Conservation (phyloP, 1,140 invertebrate genomes). For the Adoxophyes honmai region DNA sequence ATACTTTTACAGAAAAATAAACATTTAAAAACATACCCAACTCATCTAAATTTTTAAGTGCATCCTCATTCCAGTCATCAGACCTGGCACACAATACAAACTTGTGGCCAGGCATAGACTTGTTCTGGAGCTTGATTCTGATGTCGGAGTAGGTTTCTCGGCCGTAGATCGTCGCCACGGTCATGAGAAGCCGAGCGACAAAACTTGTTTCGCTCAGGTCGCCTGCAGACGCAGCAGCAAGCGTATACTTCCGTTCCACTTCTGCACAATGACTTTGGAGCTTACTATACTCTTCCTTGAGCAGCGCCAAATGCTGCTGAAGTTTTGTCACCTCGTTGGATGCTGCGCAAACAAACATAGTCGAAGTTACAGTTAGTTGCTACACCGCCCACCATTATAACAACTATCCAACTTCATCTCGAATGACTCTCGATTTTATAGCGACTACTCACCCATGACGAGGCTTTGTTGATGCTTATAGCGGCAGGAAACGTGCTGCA, state of each 20-base stretch:
- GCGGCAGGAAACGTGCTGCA: not conserved
- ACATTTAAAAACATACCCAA: constrained; percentile 79
- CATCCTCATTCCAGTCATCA: constrained; percentile 87
- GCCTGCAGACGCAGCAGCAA: constrained; percentile 79
- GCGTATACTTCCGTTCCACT: constrained; percentile 89
- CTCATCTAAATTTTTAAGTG: constrained; percentile 80
- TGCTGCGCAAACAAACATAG: constrained; percentile 52
- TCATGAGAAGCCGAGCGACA: constrained; percentile 87
- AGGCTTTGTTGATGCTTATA: constrained; percentile 19
- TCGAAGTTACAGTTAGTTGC: constrained; percentile 29
- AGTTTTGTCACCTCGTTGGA: constrained; percentile 84
- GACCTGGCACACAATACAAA: constrained; percentile 94
- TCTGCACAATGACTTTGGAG: constrained; percentile 89
- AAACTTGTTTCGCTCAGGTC: constrained; percentile 84
- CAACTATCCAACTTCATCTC: constrained; percentile 27
- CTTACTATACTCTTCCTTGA: constrained; percentile 95
- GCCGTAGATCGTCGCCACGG: constrained; percentile 88
- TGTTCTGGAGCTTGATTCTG: constrained; percentile 83
- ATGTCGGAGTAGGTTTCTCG: constrained; percentile 89
- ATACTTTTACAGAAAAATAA: too few species aligned
- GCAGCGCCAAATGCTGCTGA: constrained; percentile 89
- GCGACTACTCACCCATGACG: constrained; percentile 60
- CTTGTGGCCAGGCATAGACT: constrained; percentile 89
- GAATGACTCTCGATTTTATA: constrained; percentile 21
- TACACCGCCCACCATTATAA: constrained; percentile 64